A percentile compares a stretch with the other conserved stretches of the same genome.
Conservation (phyloP, 2,113 vertebrate species). For the Odontesthes bonariensis region DNA sequence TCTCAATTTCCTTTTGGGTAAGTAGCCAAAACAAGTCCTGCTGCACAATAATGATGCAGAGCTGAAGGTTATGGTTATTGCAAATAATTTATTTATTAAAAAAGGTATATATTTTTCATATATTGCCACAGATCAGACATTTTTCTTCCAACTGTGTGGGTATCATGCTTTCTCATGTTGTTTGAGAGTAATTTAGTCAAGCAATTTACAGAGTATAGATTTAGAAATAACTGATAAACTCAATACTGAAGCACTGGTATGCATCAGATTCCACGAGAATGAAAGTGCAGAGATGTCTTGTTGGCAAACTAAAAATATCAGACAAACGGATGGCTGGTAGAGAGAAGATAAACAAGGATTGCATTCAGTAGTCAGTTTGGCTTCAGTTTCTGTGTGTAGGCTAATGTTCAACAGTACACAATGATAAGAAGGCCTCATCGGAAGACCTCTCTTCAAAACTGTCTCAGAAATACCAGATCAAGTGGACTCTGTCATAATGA, state of each 20-base stretch:
- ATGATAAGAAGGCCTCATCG: too few species aligned
- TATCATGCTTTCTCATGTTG: background rate
- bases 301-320: too few species aligned
- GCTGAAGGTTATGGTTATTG: background rate
- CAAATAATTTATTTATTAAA: background rate
- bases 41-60: background rate
- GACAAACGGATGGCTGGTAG: too few species aligned
- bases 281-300: too few species aligned
- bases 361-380: too few species aligned
- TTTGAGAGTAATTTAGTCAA: background rate
- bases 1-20: conserved; percentile 82
- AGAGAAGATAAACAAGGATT: too few species aligned
- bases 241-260: background rate
- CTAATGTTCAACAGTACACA: too few species aligned
- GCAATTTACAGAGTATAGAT: background rate
- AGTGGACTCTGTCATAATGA: too few species aligned
- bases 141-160: background rate
- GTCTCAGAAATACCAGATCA: too few species aligned
- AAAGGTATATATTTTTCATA: background rate
- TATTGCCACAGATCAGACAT: background rate
- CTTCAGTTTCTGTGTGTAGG: too few species aligned
- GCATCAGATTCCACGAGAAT: too few species aligned
- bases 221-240: background rate
- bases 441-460: too few species aligned
- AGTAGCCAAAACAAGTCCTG: conserved; percentile 45